phyloP scores from a whole-genome alignment of 2,113 vertebrate genomes.

The Brachirus orientalis region DNA sequence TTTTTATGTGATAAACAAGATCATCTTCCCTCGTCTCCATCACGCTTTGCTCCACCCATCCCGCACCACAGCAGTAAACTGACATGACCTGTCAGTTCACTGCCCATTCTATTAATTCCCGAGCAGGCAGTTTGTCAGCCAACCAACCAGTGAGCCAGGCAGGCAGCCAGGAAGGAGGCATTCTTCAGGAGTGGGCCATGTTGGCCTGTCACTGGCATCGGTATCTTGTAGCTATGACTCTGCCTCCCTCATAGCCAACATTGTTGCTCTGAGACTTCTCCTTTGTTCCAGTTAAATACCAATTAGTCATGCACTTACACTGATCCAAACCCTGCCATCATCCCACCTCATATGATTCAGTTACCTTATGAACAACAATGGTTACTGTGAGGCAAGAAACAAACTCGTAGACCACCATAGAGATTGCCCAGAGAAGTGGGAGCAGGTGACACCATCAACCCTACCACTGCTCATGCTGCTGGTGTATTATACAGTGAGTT shows the following conservation, averaged over 20 bases:
- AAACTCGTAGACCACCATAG: too few relatives aligned
- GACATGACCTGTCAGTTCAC: constrained; percentile 37
- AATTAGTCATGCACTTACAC: too few relatives aligned
- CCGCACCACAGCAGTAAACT: constrained; percentile 20
- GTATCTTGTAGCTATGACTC: constrained; percentile 30
- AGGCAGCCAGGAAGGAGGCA: constrained; percentile 43
- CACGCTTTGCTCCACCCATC: constrained; percentile 13
- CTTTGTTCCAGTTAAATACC: too few relatives aligned
- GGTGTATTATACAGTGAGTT: neutral
- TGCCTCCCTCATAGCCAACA: neutral
- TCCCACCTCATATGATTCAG: too few relatives aligned
- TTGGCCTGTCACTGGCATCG: constrained; percentile 18
- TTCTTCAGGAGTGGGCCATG: constrained; percentile 39
- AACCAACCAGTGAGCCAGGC: constrained; percentile 28
- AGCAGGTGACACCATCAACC: too few relatives aligned
- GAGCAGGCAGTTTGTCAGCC: constrained; percentile 34
- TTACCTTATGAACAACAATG: too few relatives aligned
- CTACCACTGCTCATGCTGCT: neutral
- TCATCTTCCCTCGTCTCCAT: constrained; percentile 15
- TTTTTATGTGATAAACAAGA: neutral
- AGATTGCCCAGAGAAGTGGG: too few relatives aligned
- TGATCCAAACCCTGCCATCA: too few relatives aligned
- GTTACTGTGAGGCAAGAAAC: too few relatives aligned
- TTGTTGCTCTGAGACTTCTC: too few relatives aligned
- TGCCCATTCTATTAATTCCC: constrained; percentile 68